Evolutionary conservation across 2,113 vertebrate genomes (phyloP).

Genomic region (Noctilio leporinus): DNA sequence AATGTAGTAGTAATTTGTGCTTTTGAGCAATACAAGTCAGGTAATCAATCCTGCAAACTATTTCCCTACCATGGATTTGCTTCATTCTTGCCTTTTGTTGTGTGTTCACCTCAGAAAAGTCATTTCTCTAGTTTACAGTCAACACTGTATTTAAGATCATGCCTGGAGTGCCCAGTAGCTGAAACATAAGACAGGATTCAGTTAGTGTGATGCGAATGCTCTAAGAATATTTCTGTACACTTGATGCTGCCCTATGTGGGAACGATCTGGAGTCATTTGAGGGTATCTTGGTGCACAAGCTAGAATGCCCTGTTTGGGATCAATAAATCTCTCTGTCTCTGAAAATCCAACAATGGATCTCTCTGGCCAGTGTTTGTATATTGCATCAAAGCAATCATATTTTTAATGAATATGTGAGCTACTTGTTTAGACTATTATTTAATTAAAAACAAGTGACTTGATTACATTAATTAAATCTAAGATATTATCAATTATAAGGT

Average conservation of each 20-base stretch:
- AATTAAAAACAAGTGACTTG: constrained; percentile 35
- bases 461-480: neutral
- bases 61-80: neutral
- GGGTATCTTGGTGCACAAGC: neutral
- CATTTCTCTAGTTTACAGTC: neutral
- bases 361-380: neutral
- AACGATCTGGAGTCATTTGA: neutral
- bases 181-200: neutral
- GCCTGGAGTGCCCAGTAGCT: neutral
- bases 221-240: neutral
- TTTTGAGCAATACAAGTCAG: neutral
- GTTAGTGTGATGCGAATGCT: neutral
- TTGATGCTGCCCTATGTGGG: neutral
- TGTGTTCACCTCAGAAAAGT: neutral
- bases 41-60: neutral
- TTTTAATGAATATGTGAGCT: neutral
- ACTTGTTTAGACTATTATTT: constrained; percentile 14
- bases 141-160: neutral
- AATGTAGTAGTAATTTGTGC: neutral
- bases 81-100: neutral
- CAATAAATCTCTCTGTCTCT: neutral
- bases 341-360: neutral
- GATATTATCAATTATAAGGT: neutral
- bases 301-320: neutral
- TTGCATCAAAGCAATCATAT: neutral